phyloP scores from a whole-genome alignment of 2,888 invertebrate species.

The Leptopilina drosophilae region DNA sequence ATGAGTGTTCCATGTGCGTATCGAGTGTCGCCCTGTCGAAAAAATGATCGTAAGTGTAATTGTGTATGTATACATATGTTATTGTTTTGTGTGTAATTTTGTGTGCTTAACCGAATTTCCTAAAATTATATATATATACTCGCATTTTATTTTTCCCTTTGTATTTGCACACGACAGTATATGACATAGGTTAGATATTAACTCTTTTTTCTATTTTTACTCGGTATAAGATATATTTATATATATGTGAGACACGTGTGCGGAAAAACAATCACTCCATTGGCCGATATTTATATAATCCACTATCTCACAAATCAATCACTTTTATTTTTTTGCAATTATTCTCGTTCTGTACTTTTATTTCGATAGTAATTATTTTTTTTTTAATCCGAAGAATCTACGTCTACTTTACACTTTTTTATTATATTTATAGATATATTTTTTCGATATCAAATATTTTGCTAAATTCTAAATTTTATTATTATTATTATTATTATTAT shows the following conservation, averaged over 20 bases:
- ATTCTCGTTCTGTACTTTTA: neutral
- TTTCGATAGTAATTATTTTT: constrained; percentile 21
- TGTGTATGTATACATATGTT: constrained; percentile 48
- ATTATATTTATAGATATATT: neutral
- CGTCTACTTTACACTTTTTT: neutral
- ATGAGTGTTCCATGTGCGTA: constrained; percentile 54
- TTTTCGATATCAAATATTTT: constrained; percentile 42
- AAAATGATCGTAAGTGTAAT: constrained; percentile 45
- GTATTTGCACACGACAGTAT: constrained; percentile 22
- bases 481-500: neutral
- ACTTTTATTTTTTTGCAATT: neutral
- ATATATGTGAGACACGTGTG: constrained; percentile 3
- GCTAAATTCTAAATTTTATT: neutral
- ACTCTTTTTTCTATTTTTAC: constrained; percentile 17
- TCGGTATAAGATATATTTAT: constrained; percentile 4
- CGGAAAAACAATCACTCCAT: constrained; percentile 33
- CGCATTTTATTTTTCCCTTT: neutral
- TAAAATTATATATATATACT: neutral
- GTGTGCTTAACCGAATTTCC: constrained; percentile 32
- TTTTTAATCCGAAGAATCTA: neutral
- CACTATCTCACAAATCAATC: constrained; percentile 33
- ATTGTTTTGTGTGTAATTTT: constrained; percentile 46
- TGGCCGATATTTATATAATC: constrained; percentile 25
- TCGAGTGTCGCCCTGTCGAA: constrained; percentile 21
- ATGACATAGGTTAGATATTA: constrained; percentile 36